A percentile compares a stretch with the other conserved stretches of the same genome.
phyloP scores from a whole-genome alignment of 2,888 invertebrate species.

The Heliconius aoede region DNA sequence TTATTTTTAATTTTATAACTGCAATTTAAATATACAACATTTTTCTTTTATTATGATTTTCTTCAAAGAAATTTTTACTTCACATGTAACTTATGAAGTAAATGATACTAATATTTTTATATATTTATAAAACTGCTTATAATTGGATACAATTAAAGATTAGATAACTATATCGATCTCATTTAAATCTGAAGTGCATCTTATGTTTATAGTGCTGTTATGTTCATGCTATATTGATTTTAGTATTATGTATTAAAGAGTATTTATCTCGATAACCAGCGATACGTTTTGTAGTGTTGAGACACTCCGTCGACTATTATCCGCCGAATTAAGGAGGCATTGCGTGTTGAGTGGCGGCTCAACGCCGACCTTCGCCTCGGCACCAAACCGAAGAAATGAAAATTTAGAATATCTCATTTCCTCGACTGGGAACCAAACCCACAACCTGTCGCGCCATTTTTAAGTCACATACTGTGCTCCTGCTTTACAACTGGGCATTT shows the following conservation, averaged over 20 bases:
- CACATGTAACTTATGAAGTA: background rate
- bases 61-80: background rate
- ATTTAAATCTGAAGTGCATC: conserved; percentile 11
- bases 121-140: background rate
- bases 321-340: too few relatives aligned
- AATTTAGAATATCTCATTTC: too few relatives aligned
- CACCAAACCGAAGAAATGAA: too few relatives aligned
- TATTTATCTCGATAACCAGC: too few relatives aligned
- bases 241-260: background rate
- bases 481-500: too few relatives aligned
- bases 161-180: conserved; percentile 11
- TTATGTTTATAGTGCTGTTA: conserved; percentile 1
- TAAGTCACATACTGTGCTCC: too few relatives aligned
- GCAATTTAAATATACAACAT: background rate
- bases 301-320: too few relatives aligned
- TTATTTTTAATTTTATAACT: background rate
- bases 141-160: background rate
- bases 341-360: too few relatives aligned
- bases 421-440: too few relatives aligned
- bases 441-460: too few relatives aligned
- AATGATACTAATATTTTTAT: background rate
- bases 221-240: background rate
- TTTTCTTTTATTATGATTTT: background rate
- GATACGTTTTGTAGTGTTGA: too few relatives aligned
- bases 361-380: too few relatives aligned